phyloP scores from a whole-genome alignment of 2,888 invertebrate genomes.

The Andrena camellia region DNA sequence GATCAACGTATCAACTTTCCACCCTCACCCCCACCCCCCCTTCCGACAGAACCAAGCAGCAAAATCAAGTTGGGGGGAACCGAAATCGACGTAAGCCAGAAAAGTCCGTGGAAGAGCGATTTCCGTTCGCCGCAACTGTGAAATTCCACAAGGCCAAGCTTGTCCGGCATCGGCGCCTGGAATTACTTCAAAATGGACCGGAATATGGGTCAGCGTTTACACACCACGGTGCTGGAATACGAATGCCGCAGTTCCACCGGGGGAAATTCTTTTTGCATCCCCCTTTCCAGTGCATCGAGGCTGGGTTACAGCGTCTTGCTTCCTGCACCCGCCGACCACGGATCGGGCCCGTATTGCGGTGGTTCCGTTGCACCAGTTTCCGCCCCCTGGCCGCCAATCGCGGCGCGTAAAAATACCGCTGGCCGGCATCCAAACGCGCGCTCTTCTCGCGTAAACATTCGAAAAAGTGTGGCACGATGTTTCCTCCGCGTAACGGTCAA shows the following conservation, averaged over 20 bases:
- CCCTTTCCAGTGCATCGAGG: neutral
- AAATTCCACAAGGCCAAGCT: slow-evolving; percentile 12
- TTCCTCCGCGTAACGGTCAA: slow-evolving; percentile 19
- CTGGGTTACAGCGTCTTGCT: neutral
- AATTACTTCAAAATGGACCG: slow-evolving; percentile 26
- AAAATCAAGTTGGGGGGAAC: neutral
- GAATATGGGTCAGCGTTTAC: slow-evolving; percentile 57
- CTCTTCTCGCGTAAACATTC: slow-evolving; percentile 74
- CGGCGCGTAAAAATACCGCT: slow-evolving; percentile 76
- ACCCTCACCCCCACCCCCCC: too few species aligned
- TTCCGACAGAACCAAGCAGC: neutral
- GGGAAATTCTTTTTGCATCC: slow-evolving; percentile 22
- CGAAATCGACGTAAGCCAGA: too few species aligned
- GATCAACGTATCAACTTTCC: too few species aligned
- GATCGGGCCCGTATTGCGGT: slow-evolving; percentile 57
- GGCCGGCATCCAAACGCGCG: slow-evolving; percentile 71
- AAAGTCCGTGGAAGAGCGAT: neutral
- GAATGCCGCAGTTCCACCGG: slow-evolving; percentile 26
- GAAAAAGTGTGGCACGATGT: slow-evolving; percentile 58
- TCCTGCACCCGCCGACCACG: slow-evolving; percentile 14
- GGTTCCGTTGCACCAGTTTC: slow-evolving; percentile 63
- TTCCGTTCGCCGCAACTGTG: slow-evolving; percentile 1
- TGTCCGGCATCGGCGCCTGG: neutral
- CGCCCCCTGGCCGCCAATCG: slow-evolving; percentile 27
- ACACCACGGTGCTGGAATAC: slow-evolving; percentile 22